Base-by-base conservation (phyloP, 2,888 invertebrate species). In the Oegoconia quadripuncta region DNA sequence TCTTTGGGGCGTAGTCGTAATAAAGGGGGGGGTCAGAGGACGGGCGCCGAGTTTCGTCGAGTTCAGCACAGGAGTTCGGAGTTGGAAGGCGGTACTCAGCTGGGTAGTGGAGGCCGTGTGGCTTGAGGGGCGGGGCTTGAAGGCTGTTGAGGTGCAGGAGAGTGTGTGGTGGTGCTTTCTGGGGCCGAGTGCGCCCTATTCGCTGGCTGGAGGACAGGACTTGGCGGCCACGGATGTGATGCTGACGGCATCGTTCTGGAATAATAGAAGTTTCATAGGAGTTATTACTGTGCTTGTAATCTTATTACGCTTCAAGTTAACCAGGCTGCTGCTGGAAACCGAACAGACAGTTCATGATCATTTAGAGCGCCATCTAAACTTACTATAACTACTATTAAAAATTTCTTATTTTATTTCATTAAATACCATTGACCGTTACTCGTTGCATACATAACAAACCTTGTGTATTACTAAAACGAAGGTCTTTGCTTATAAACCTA, bases 171-270 rank as follows among this genome's bases (percentile, higher is more conserved):
- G 6, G 81, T 72, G 50, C 91, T 91, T 70, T 93, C 93, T 30
- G 93, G 92, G 48, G 93, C 92, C 44, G 93, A 89, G 72, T 93
- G 93, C 48, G 93, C 91, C 59, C 93, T 88, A 56, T 91, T 91
- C 53, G 91, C 89, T 41, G 93, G 91, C 57, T 94, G 93, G 60
- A 94, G 87, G 53, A 94, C 90, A 49, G 93, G 92, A 72, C 94
- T 93, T 46, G 92, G 92, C 49, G 95, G 94, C 95, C 95, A 95
- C 44, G 93, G 93, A 69, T 93, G 93, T 52, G 92, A 90, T 39
- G 68, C 82, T 52, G 91, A 88, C 50, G 91, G 90, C 44, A 90
- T 78, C 59, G 90, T 90, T 55, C 91, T 89, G 69, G 62, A 89
- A 75, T 25, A 1, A 20, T n/a, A 13, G 28, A 20, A 26, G 34